Evolutionary conservation across 2,113 vertebrate species (phyloP).

Genomic region (Chroicocephalus ridibundus): DNA sequence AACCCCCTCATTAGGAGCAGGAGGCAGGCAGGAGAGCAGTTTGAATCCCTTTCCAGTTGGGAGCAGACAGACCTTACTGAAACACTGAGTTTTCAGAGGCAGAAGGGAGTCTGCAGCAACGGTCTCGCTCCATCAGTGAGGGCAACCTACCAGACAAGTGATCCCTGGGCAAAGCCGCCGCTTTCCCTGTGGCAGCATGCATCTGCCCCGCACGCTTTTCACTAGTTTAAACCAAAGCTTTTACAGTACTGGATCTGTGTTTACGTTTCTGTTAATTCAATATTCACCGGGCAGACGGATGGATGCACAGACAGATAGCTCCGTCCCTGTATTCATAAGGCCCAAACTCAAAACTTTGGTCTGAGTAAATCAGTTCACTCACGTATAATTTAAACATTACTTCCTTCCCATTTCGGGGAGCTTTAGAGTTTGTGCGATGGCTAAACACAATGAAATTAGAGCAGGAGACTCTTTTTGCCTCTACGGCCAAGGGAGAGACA

Average conservation of each 20-base stretch:
- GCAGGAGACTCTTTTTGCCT: not conserved
- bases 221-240: constrained; percentile 51
- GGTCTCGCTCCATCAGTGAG: not conserved
- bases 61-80: not conserved
- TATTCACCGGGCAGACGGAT: not conserved
- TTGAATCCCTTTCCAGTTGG: not conserved
- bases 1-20: not conserved
- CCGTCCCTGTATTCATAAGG: not conserved
- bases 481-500: not conserved
- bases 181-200: not conserved
- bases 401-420: constrained; percentile 51
- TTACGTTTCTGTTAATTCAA: constrained; percentile 19
- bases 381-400: constrained; percentile 53
- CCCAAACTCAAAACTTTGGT: constrained; percentile 1
- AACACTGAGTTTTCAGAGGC: not conserved
- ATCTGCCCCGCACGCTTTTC: not conserved
- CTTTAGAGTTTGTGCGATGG: constrained; percentile 17
- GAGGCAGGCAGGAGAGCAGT: not conserved
- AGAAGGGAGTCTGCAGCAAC: not conserved
- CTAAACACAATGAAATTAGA: constrained; percentile 42
- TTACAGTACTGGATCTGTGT: not conserved
- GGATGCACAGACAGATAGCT: constrained; percentile 25
- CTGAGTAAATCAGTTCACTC: constrained; percentile 46
- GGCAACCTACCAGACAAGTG: not conserved
- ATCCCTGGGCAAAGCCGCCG: rapidly evolving